phyloP scores from a whole-genome alignment of 2,888 invertebrate genomes.

The Drosophila longiperda region DNA sequence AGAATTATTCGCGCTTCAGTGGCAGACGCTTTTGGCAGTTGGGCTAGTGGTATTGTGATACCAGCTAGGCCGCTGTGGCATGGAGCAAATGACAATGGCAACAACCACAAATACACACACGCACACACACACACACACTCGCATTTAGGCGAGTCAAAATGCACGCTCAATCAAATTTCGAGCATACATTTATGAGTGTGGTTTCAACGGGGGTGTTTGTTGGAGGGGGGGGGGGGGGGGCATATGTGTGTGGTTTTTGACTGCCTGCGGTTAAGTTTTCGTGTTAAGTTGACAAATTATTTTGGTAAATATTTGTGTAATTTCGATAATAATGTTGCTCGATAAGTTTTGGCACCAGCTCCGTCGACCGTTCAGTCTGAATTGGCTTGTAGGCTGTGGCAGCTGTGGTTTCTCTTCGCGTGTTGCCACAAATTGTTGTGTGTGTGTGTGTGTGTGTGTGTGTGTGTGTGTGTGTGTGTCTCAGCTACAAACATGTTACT shows the following conservation, averaged over 20 bases:
- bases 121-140: slow-evolving; percentile 1
- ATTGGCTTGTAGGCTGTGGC: slow-evolving; percentile 56
- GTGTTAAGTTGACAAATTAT: slow-evolving; percentile 79
- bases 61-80: slow-evolving; percentile 7
- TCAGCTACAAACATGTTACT: slow-evolving; percentile 32
- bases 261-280: slow-evolving; percentile 58
- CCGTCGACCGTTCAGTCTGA: slow-evolving; percentile 6
- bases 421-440: slow-evolving; percentile 32
- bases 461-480: background rate
- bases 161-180: slow-evolving; percentile 56
- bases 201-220: background rate
- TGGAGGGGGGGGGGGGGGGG: background rate
- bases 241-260: slow-evolving; percentile 22
- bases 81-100: slow-evolving; percentile 24
- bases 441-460: background rate
- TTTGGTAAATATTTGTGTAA: slow-evolving; percentile 79
- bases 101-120: background rate
- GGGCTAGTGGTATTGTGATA: background rate
- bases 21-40: slow-evolving; percentile 22
- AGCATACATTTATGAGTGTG: slow-evolving; percentile 29
- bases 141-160: slow-evolving; percentile 28
- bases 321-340: slow-evolving; percentile 67
- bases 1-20: slow-evolving; percentile 68
- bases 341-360: slow-evolving; percentile 25
- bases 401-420: slow-evolving; percentile 59